phyloP scores from a whole-genome alignment of 2,113 vertebrate genomes.

The Syrmaticus mikado region DNA sequence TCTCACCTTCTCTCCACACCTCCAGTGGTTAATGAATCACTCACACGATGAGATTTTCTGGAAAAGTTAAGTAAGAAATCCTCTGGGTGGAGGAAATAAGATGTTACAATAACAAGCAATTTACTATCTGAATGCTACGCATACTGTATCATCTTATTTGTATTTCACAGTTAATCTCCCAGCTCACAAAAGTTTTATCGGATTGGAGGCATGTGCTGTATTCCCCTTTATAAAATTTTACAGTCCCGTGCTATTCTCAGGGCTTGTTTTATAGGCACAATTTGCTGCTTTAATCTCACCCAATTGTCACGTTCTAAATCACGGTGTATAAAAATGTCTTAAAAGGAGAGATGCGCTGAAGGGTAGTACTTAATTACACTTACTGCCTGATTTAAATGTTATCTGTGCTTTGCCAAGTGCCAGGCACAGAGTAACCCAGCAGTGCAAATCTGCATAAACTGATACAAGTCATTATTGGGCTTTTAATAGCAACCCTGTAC shows the following conservation, averaged over 20 bases:
- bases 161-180: slow-evolving; percentile 80
- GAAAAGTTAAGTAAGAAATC: slow-evolving; percentile 34
- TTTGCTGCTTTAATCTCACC: slow-evolving; percentile 83
- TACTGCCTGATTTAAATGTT: slow-evolving; percentile 80
- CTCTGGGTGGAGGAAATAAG: slow-evolving; percentile 61
- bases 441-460: slow-evolving; percentile 75
- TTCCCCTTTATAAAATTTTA: slow-evolving; percentile 82
- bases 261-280: slow-evolving; percentile 81
- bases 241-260: slow-evolving; percentile 78
- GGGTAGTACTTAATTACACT: slow-evolving; percentile 83
- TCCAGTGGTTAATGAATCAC: slow-evolving; percentile 36
- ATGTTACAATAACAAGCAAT: slow-evolving; percentile 72
- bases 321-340: slow-evolving; percentile 79
- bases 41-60: background rate
- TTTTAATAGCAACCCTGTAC: slow-evolving; percentile 56
- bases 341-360: slow-evolving; percentile 77
- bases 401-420: slow-evolving; percentile 71
- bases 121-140: slow-evolving; percentile 57
- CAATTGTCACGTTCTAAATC: slow-evolving; percentile 84
- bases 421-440: slow-evolving; percentile 55
- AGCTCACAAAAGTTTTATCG: slow-evolving; percentile 81
- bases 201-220: slow-evolving; percentile 76
- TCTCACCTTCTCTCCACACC: background rate
- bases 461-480: slow-evolving; percentile 72
- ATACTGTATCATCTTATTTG: slow-evolving; percentile 76